Base-by-base conservation (phyloP, 2,797 vertebrate genomes). In the Onychomys leucogaster region DNA sequence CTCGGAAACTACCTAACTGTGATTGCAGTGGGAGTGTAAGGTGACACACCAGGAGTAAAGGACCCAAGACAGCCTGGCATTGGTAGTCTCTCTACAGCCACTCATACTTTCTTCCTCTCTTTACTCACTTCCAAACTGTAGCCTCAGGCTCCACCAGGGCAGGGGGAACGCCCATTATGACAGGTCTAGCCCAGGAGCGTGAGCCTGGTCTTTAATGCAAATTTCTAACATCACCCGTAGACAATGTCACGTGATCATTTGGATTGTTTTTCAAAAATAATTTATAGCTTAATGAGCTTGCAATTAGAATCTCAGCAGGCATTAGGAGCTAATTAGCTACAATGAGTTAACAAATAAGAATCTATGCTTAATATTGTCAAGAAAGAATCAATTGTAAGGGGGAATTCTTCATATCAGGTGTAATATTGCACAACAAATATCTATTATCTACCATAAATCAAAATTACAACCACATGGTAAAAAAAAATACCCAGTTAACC, bases 311-410 rank as follows among this genome's bases (percentile, higher is more conserved):
- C 55, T 37, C 85, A 78, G 81, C 6, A 90, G 85, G 71, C 65
- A 81, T 49, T 82, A 89, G 37, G 34, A 37, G 34, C 57, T 90
- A 96, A 84, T 92, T 92, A 95, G 77, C 37, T 81, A 88, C 21
- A 84, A 88, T 71, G 41, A 76, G 46, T 71, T 93, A 12, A 91
- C 76, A 95, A 95, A 94, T 46, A 94, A 59, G 92, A 96, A 8
- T 75, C 86, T 32, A 27, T 32, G 29, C 29, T 41, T 96, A 84
- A 95, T 77, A 78, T 81, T 59, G 89, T 34, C 32, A 57, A 84
- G 76, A 76, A 71, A 84, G 17, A 46, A 87, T 52, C 73, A 96
- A 75, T n/a, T 78, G 8, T 88, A 91, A 80, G 25, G 63, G 55
- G n/a, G 77, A 92, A 0, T 41, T 55, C 59, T 55, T 89, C 76